Conservation (phyloP, 2,888 invertebrate genomes). For the Orthonychiurus folsomi region DNA sequence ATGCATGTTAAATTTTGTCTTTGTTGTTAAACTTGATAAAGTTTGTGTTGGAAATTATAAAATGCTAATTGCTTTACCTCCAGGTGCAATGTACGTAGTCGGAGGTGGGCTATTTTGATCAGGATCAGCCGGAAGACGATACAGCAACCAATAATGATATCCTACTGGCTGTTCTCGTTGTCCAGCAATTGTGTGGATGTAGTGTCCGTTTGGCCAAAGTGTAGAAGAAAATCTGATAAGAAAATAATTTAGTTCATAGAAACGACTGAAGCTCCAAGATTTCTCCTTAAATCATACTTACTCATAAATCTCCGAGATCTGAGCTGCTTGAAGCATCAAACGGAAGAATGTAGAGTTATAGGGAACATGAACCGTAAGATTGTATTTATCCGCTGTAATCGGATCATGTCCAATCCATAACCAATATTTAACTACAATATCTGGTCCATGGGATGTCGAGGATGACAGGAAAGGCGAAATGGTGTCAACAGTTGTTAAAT, state of each 20-base stretch:
- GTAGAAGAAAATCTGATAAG: slow-evolving; percentile 66
- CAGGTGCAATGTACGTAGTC: slow-evolving; percentile 77
- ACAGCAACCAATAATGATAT: slow-evolving; percentile 82
- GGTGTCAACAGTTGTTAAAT: not conserved
- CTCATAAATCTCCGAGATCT: slow-evolving; percentile 15
- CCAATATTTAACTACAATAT: slow-evolving; percentile 63
- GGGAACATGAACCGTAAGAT: slow-evolving; percentile 64
- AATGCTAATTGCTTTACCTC: no score
- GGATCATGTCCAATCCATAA: slow-evolving; percentile 76
- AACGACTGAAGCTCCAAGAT: not conserved
- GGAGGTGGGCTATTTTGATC: slow-evolving; percentile 73
- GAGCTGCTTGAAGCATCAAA: slow-evolving; percentile 75
- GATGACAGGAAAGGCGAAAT: not conserved
- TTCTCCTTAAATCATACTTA: slow-evolving; percentile 7
- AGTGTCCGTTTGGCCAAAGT: slow-evolving; percentile 87
- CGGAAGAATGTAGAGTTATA: slow-evolving; percentile 57
- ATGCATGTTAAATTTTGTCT: not conserved
- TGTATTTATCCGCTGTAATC: slow-evolving; percentile 65
- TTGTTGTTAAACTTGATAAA: not conserved
- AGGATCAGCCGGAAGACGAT: slow-evolving; percentile 68
- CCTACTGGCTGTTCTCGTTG: slow-evolving; percentile 70
- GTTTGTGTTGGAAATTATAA: no score
- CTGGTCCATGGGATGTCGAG: not conserved
- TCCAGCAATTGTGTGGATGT: slow-evolving; percentile 75
- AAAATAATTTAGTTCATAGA: not conserved